These are phyloP conservation scores for Enhydra lutris DNA, from an alignment of 2,113 vertebrate genomes.

Conservation along the genomic window DNA sequence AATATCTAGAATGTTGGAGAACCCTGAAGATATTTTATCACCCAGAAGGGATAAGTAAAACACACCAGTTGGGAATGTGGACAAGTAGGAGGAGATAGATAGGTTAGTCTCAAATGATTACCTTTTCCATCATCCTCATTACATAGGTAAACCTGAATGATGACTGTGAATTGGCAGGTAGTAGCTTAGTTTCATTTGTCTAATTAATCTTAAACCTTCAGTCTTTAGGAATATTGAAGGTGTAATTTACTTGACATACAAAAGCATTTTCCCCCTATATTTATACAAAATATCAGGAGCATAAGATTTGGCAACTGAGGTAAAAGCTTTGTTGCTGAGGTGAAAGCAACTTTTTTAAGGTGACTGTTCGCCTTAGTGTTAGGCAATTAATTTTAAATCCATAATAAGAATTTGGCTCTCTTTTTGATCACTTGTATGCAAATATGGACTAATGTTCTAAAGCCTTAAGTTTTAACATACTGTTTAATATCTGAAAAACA, in stretches of 20 bases:
- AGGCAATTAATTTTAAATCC: neutral
- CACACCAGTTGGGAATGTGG: accelerated
- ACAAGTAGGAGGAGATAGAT: neutral
- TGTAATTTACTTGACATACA: neutral
- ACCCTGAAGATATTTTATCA: neutral
- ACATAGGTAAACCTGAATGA: neutral
- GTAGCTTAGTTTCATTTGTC: neutral
- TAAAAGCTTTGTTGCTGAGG: neutral
- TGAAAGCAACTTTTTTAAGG: neutral
- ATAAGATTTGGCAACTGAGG: neutral
- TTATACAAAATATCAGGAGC: neutral
- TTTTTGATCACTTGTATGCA: conserved; percentile 10
- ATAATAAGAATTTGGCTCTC: neutral
- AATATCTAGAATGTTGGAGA: neutral
- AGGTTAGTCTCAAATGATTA: neutral
- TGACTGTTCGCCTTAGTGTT: neutral
- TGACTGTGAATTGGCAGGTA: neutral
- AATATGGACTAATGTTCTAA: neutral
- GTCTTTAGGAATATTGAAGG: neutral
- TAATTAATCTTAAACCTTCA: neutral
- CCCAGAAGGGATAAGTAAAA: neutral
- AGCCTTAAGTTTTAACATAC: neutral
- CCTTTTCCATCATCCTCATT: neutral
- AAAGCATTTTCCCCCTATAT: neutral
- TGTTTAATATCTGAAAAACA: conserved; percentile 54